phyloP scores from a whole-genome alignment of 2,888 invertebrate genomes.

The Crematogaster levior region DNA sequence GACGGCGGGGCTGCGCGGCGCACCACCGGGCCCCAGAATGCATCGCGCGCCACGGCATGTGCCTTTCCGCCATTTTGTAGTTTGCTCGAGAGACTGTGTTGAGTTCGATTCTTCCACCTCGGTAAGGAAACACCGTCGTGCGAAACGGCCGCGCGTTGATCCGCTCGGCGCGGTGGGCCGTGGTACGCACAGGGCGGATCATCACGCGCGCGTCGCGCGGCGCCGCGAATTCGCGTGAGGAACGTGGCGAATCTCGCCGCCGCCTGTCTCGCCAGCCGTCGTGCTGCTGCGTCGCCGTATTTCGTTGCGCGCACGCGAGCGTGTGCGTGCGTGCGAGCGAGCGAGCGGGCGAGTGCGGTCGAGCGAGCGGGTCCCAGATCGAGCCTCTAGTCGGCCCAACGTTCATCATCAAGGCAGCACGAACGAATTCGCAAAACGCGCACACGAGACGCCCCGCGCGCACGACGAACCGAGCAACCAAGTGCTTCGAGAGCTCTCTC shows the following conservation, averaged over 20 bases:
- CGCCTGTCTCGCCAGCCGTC: constrained; percentile 47
- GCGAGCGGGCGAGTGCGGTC: constrained; percentile 3
- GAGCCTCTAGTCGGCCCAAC: not conserved
- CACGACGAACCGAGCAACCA: not conserved
- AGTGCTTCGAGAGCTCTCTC: constrained; percentile 16
- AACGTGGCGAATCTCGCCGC: constrained; percentile 22
- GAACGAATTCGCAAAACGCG: constrained; percentile 11
- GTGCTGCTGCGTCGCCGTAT: constrained; percentile 43
- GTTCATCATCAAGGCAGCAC: constrained; percentile 18
- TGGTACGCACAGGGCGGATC: constrained; percentile 46
- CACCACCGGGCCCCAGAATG: constrained; percentile 85
- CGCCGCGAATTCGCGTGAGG: constrained; percentile 29
- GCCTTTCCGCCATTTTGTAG: constrained; percentile 90
- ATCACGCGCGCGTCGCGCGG: constrained; percentile 34
- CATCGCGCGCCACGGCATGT: constrained; percentile 88
- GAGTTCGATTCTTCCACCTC: constrained; percentile 88
- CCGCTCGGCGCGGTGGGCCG: constrained; percentile 50
- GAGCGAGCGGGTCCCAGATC: not conserved
- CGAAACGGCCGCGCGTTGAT: constrained; percentile 64
- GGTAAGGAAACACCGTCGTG: constrained; percentile 85
- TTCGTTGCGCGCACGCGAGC: constrained; percentile 37
- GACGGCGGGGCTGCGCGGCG: constrained; percentile 66
- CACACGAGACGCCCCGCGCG: constrained; percentile 25
- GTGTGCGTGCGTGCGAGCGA: constrained; percentile 37
- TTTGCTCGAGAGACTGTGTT: constrained; percentile 89